Evolutionary conservation across 1,140 invertebrate genomes (phyloP).

Genomic region (Pogonomyrmex californicus): DNA sequence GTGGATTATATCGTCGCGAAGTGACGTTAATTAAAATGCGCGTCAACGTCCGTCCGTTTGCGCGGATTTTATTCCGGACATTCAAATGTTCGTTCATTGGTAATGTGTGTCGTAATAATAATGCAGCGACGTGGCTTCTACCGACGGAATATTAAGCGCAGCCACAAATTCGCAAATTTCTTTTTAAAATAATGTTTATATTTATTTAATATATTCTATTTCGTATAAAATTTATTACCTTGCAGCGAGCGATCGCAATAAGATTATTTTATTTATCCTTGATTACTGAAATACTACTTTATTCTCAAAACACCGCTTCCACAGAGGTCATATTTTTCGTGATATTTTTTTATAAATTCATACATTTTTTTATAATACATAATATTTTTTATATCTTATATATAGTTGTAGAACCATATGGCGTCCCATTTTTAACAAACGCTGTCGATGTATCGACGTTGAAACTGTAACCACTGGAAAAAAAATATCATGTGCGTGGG

Average conservation of each 20-base stretch:
- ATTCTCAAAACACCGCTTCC: slow-evolving; percentile 13
- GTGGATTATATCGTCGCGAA: slow-evolving; percentile 40
- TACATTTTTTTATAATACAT: background rate
- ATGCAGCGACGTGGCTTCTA: background rate
- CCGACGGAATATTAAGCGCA: background rate
- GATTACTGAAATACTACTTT: background rate
- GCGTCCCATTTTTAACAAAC: slow-evolving; percentile 24
- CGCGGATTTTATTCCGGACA: slow-evolving; percentile 26
- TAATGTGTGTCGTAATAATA: slow-evolving; percentile 20
- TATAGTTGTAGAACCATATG: background rate
- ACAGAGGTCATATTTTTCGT: too few relatives aligned
- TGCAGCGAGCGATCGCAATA: background rate
- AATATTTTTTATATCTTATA: background rate
- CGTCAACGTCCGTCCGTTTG: slow-evolving; percentile 41
- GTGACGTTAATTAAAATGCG: slow-evolving; percentile 56
- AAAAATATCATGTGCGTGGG: background rate
- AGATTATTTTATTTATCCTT: background rate
- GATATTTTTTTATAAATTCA: slow-evolving; percentile 24
- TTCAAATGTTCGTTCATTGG: background rate
- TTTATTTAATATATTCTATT: background rate
- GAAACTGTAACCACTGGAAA: slow-evolving; percentile 8
- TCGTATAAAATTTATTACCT: background rate
- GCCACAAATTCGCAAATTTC: background rate
- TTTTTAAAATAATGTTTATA: background rate
- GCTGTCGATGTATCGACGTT: slow-evolving; percentile 18